phyloP scores from a whole-genome alignment of 2,113 vertebrate species.

The Amazona guildingii region DNA sequence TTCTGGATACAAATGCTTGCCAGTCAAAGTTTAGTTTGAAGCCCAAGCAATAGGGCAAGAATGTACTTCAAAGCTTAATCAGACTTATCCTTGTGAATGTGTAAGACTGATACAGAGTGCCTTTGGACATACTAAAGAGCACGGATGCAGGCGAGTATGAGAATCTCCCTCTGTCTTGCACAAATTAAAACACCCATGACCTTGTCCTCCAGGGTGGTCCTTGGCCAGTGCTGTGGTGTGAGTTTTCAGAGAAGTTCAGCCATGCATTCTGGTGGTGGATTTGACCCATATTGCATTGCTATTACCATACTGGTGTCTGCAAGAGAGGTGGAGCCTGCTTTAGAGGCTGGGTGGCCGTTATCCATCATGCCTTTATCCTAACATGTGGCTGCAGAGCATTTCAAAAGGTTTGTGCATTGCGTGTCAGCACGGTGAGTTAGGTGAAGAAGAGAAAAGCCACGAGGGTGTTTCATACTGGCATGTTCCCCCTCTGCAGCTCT shows the following conservation, averaged over 20 bases:
- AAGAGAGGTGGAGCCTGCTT: not conserved
- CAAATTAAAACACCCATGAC: not conserved
- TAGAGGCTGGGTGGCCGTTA: not conserved
- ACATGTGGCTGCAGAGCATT: not conserved
- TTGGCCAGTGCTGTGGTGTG: not conserved
- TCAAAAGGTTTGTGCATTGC: not conserved
- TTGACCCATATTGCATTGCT: not conserved
- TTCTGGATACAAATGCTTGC: not conserved
- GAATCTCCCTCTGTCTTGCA: not conserved
- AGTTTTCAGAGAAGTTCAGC: not conserved
- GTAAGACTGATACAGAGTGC: not conserved
- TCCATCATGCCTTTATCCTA: not conserved
- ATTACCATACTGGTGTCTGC: not conserved
- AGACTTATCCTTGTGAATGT: not conserved
- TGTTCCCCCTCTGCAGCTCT: not conserved
- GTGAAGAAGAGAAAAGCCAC: not conserved
- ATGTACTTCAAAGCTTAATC: not conserved
- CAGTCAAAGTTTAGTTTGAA: not conserved
- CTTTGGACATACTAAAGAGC: not conserved
- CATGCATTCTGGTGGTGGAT: rapidly evolving
- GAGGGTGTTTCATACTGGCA: not conserved
- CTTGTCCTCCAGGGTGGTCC: not conserved
- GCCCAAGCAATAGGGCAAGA: not conserved
- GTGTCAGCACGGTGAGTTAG: not conserved
- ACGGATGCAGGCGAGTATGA: not conserved